Evolutionary conservation across 2,888 invertebrate genomes (phyloP).

Genomic region (Amblyjoppa fuscipennis): DNA sequence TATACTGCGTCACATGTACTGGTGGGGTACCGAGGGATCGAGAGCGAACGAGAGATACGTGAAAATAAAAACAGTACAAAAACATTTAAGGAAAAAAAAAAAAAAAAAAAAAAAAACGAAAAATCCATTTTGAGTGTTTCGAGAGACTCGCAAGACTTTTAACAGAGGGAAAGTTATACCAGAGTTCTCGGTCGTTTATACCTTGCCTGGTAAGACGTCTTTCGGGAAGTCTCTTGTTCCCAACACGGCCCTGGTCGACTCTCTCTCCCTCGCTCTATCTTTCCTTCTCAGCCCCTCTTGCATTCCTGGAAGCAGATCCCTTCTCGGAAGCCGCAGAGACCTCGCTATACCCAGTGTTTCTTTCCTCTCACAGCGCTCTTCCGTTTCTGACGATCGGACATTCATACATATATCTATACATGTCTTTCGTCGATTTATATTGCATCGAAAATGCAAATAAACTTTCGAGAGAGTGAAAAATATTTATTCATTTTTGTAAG

Average conservation of each 20-base stretch:
- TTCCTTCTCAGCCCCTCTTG: slow-evolving; percentile 45
- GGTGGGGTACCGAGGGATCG: background rate
- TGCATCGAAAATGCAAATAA: background rate
- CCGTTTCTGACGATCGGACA: slow-evolving; percentile 23
- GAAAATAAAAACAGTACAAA: background rate
- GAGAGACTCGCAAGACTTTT: slow-evolving; percentile 2
- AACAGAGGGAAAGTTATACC: slow-evolving; percentile 38
- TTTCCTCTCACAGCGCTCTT: slow-evolving; percentile 40
- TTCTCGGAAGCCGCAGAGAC: slow-evolving; percentile 67
- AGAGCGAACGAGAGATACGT: background rate
- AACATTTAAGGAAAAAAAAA: background rate
- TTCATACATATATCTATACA: background rate
- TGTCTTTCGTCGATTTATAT: slow-evolving; percentile 12
- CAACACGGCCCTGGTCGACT: slow-evolving; percentile 64
- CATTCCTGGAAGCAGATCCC: slow-evolving; percentile 67
- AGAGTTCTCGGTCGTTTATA: slow-evolving; percentile 41
- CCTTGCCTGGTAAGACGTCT: slow-evolving; percentile 54
- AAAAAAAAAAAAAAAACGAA: background rate
- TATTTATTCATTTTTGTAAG: background rate
- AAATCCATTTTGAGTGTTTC: slow-evolving; percentile 18
- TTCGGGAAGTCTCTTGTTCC: slow-evolving; percentile 59
- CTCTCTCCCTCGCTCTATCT: slow-evolving; percentile 20
- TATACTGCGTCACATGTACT: background rate
- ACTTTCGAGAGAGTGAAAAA: background rate
- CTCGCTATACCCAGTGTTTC: slow-evolving; percentile 60